Evolutionary conservation across 2,797 vertebrate genomes (phyloP), one percentile per base, ranked within the genome.

Genomic region (Notamacropus eugenii): DNA sequence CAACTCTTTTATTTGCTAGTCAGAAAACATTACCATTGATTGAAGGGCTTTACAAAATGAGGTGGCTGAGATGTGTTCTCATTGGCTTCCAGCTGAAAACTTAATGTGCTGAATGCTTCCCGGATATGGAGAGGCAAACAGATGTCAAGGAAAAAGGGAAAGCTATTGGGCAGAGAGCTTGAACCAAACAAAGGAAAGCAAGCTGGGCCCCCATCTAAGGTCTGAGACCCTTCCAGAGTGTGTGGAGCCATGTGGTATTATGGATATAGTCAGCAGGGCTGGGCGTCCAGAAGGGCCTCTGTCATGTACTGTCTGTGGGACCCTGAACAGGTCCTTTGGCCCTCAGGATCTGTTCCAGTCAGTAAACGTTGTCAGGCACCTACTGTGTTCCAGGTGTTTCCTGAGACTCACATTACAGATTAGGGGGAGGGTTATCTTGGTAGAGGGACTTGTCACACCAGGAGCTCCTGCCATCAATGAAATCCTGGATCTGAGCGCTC

Each of bases 11-110:
- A 98, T 98, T 98, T 98, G 95, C 95, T 91, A 96, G 95, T 98
- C 97, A 98, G 97, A 98, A 97, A 98, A 96, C 93, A 98, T 98
- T 98, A 94, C 62, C 82, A 98, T 97, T 98, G 95, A 98, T 97
- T 97, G 97, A 98, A 96, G 59, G 9, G 59, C 90, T 98, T 98
- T 98, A 96, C 96, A 96, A 97, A 97, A 98, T 98, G 97, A 98
- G 95, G 95, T 98, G 97, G 91, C 97, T 97, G 93, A 98, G 96
- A 97, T 97, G 97, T 97, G 91, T 97, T 98, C 97, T 98, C 97
- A 97, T 98, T 98, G 98, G 95, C 97, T 98, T 98, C 96, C 97
- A 97, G 54, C 97, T 97, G 95, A 96, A 98, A 98, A 28, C 94
- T 96, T 97, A 95, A 93, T 96, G 92, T 4, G 90, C 19, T 93